phyloP scores from a whole-genome alignment of 2,113 vertebrate species.

The Dasypus novemcinctus region DNA sequence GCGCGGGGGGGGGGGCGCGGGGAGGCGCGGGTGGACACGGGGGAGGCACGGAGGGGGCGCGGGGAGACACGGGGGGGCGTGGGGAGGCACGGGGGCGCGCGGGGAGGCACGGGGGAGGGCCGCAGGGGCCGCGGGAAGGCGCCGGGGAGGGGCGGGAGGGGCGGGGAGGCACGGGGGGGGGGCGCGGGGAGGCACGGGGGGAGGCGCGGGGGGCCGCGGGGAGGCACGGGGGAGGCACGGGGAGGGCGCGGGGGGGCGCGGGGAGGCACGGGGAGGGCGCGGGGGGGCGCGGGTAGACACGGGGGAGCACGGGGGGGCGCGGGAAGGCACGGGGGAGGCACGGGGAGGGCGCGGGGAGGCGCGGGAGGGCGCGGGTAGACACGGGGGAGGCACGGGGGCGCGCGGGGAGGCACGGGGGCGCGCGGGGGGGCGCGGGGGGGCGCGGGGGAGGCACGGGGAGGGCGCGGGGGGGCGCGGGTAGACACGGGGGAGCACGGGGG shows the following conservation, averaged over 20 bases:
- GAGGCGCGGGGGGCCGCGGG: too few species aligned
- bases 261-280: not conserved
- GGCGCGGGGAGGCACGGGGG: not conserved
- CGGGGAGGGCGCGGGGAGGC: too few species aligned
- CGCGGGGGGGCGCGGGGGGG: fast-evolving
- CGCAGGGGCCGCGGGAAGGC: too few species aligned
- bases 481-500: too few species aligned
- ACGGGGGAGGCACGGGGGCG: too few species aligned
- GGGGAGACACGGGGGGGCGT: not conserved
- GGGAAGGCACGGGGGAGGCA: not conserved
- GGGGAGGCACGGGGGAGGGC: not conserved
- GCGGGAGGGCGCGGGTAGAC: not conserved
- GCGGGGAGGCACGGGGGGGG: too few species aligned
- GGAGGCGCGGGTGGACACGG: too few species aligned
- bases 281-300: too few species aligned
- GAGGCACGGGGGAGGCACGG: not conserved
- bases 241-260: too few species aligned
- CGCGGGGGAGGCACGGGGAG: not conserved
- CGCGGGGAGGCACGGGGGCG: not conserved
- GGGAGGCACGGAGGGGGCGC: too few species aligned
- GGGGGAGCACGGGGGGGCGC: too few species aligned
- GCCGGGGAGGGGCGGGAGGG: not conserved
- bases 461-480: not conserved
- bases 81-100: too few species aligned
- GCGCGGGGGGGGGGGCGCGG: not conserved